Percentiles rank a stretch among this genome's conserved stretches.
phyloP scores from a whole-genome alignment of 2,113 vertebrate genomes.

The Eurystomus gularis region DNA sequence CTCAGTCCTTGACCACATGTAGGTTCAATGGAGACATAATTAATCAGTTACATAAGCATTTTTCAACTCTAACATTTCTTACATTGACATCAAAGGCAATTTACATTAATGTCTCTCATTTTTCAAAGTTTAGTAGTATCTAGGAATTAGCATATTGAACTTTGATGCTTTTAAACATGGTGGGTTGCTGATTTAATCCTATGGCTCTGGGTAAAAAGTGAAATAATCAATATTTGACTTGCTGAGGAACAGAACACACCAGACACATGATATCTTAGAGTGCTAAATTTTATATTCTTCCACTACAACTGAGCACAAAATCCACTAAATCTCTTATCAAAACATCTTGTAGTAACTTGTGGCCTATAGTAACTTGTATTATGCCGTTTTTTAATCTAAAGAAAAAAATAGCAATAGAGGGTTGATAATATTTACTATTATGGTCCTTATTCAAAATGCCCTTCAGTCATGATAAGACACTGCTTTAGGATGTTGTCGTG shows the following conservation, averaged over 20 bases:
- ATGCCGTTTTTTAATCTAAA: background rate
- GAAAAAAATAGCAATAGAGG: background rate
- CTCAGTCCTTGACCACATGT: background rate
- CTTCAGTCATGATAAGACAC: background rate
- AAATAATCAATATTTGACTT: background rate
- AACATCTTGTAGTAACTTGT: background rate
- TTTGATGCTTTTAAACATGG: background rate
- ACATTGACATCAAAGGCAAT: background rate
- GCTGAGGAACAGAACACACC: background rate
- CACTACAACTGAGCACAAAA: background rate
- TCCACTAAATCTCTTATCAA: background rate
- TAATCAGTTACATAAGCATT: background rate
- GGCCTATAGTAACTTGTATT: background rate
- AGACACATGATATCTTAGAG: background rate
- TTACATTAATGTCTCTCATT: background rate
- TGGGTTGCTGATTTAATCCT: background rate
- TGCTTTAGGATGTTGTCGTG: background rate
- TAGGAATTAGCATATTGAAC: background rate
- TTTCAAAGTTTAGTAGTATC: background rate
- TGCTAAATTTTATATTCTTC: background rate
- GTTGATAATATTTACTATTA: background rate
- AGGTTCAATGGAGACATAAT: background rate
- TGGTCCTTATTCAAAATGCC: background rate
- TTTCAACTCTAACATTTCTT: background rate
- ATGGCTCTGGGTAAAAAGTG: background rate